Percentiles rank a stretch among this genome's conserved stretches.
Conservation (phyloP, 30 jellyfish, hydroid and myxozoan genomes). For the Aurelia sp. region DNA sequence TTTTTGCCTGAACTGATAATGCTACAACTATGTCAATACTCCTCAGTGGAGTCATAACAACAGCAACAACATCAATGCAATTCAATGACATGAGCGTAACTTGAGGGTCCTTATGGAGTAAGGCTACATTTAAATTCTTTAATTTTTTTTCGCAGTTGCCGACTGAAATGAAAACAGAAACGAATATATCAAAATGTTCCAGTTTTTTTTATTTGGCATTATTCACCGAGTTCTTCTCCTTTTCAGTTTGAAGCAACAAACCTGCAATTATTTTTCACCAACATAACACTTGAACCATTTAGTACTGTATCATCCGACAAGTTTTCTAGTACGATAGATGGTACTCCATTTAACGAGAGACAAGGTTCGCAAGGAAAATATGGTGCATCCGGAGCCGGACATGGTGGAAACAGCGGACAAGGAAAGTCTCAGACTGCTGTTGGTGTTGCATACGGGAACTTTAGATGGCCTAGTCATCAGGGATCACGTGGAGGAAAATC, state of each 20-base stretch:
- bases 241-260: slow-evolving; percentile 58
- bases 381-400: slow-evolving; percentile 70
- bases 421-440: slow-evolving; percentile 43
- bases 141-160: too few relatives aligned
- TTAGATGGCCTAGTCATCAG: slow-evolving; percentile 53
- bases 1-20: too few relatives aligned
- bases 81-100: too few relatives aligned
- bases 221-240: not conserved
- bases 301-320: slow-evolving; percentile 49
- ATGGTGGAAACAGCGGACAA: slow-evolving; percentile 74
- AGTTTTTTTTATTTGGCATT: not conserved
- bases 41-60: too few relatives aligned
- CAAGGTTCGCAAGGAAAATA: not conserved
- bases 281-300: slow-evolving; percentile 68
- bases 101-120: too few relatives aligned
- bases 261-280: slow-evolving; percentile 43
- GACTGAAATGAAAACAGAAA: too few relatives aligned
- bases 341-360: slow-evolving; percentile 26
- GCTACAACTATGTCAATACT: too few relatives aligned
- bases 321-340: slow-evolving; percentile 25
- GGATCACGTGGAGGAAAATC: slow-evolving; percentile 66
- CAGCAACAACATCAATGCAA: too few relatives aligned
- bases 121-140: too few relatives aligned
- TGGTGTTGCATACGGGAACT: slow-evolving; percentile 67
- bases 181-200: not conserved